These are phyloP conservation scores for Fukomys damarensis DNA, from an alignment of 2,113 vertebrate species.

Conservation along the genomic window DNA sequence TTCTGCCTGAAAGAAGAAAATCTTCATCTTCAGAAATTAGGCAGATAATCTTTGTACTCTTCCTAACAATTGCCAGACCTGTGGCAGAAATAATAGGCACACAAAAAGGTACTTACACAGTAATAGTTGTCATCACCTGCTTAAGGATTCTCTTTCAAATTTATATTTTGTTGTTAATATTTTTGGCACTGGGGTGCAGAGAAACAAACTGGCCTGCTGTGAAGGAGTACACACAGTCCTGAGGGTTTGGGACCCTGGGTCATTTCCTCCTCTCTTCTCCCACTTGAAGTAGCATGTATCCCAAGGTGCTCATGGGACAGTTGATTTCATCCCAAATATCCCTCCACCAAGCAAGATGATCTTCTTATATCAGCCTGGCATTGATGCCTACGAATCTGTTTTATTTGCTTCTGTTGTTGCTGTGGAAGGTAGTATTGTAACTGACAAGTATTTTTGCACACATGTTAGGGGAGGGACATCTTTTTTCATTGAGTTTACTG, in stretches of 20 bases:
- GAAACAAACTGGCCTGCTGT: constrained; percentile 42
- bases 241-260: neutral
- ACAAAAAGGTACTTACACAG: constrained; percentile 77
- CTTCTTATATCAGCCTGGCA: neutral
- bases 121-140: neutral
- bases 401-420: constrained; percentile 38
- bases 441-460: constrained; percentile 79
- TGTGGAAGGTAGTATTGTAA: constrained; percentile 26
- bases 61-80: constrained; percentile 74
- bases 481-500: no score
- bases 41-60: constrained; percentile 73
- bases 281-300: neutral
- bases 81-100: constrained; percentile 59
- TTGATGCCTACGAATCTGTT: neutral
- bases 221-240: constrained; percentile 8
- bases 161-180: constrained; percentile 34
- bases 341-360: neutral
- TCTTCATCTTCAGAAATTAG: constrained; percentile 76
- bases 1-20: constrained; percentile 83
- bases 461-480: constrained; percentile 66
- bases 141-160: neutral
- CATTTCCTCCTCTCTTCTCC: neutral
- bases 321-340: neutral
- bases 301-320: neutral
- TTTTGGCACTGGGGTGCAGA: constrained; percentile 69